Base-by-base conservation (phyloP, 2,797 vertebrate species). In the Enteromius argenteus region DNA sequence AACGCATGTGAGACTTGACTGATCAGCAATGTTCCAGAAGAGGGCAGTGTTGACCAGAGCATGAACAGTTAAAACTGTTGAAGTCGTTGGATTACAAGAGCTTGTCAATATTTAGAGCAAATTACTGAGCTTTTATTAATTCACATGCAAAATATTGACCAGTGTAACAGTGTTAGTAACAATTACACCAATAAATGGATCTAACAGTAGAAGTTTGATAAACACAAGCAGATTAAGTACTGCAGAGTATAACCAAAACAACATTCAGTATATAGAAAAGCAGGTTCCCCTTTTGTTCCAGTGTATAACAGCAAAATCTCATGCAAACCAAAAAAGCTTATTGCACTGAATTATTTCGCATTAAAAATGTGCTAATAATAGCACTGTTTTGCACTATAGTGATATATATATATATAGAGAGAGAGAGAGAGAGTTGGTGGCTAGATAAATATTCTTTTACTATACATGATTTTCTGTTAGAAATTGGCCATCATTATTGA, bases 81-180 rank as follows among this genome's bases (percentile, higher is more conserved):
- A 37, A 58, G 35, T 58, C 39, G 3, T 58, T 76, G 13, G 14
- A 60, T 23, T 23, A 39, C 37, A 9, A 76, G 7, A 23, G 13
- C 32, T 5, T 35, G 21, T 58, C 27, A 49, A 81, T 11, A 14
- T 53, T 66, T n/a, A 56, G 15, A 76, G 71, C 32, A 76, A 68
- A 66, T 30, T 35, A 79, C 27, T 77, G 68, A 73, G 64, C 64
- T 88, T 92, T 93, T 89, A 93, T 86, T 91, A 60, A 73, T 58
- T 80, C 37, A 84, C 73, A 49, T 17, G 51, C 69, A 82, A 66
- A 73, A 64, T 79, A 23, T n/a, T 79, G 71, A 85, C 14, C 51
- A 78, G 32, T 39, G 68, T 89, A 86, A 75, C 71, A 90, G 73
- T 23, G 85, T 88, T 83, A 46, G 75, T 39, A 86, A 75, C 15